Conservation (phyloP, 2,888 invertebrate genomes). For the Glaucopsyche alexis region DNA sequence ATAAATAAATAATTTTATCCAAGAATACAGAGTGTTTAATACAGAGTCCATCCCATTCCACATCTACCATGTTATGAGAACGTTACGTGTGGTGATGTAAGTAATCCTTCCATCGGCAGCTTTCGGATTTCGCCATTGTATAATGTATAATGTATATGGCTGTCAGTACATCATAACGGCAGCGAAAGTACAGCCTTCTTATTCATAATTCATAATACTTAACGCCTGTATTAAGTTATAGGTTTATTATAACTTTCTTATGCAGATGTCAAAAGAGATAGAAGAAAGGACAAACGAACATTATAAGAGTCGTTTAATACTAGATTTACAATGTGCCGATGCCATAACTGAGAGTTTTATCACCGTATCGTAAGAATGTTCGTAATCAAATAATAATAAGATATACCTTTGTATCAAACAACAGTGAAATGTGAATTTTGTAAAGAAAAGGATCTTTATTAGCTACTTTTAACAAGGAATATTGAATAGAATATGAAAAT, state of each 20-base stretch:
- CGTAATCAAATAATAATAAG: too few species aligned
- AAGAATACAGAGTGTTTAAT: too few species aligned
- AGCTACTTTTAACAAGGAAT: neutral
- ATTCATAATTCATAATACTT: neutral
- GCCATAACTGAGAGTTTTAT: too few species aligned
- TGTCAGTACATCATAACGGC: constrained; percentile 5
- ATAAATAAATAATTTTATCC: too few species aligned
- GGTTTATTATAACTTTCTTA: neutral
- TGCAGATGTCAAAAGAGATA: neutral
- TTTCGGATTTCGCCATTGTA: constrained; percentile 55
- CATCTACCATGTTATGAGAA: neutral
- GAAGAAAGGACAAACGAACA: too few species aligned
- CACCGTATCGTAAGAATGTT: too few species aligned
- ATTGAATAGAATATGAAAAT: neutral
- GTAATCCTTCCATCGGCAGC: constrained; percentile 50
- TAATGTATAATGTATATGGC: neutral
- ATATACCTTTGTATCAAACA: too few species aligned
- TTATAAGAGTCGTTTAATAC: too few species aligned
- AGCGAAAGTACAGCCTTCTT: neutral
- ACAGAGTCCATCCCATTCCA: too few species aligned
- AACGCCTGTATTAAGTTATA: neutral
- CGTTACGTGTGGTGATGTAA: constrained; percentile 35
- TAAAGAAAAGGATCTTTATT: neutral
- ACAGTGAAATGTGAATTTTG: neutral
- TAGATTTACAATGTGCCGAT: too few species aligned